Conservation (phyloP, 2,797 vertebrate species). For the Mus caroli region DNA sequence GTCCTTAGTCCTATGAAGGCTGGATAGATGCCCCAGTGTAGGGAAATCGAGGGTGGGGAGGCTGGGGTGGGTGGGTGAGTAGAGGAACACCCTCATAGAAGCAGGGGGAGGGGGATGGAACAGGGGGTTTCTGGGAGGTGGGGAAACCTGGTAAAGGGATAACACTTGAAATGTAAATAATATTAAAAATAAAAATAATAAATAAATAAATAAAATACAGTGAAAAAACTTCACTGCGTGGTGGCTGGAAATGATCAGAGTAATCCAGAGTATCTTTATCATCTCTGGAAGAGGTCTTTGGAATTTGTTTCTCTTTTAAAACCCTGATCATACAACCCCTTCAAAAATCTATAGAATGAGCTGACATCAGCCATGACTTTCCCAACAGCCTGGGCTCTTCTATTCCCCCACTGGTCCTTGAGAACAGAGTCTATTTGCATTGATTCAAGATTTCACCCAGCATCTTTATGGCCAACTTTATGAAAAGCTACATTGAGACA, state of each 20-base stretch:
- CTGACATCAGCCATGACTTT: neutral
- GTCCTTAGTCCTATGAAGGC: no score
- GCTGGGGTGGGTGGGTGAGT: no score
- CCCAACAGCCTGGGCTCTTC: neutral
- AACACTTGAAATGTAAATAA: no score
- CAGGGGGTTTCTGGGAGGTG: no score
- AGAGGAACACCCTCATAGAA: no score
- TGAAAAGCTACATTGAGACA: neutral
- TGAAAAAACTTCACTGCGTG: neutral
- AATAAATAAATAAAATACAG: neutral
- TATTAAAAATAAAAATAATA: no score
- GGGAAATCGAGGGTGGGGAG: no score
- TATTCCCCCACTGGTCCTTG: no score
- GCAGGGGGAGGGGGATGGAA: no score
- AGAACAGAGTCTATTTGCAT: neutral
- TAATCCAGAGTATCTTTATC: neutral
- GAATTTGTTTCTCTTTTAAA: neutral
- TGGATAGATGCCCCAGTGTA: no score
- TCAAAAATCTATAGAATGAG: neutral
- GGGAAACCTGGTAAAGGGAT: no score
- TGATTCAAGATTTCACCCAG: neutral
- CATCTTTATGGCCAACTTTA: no score
- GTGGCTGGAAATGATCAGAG: neutral
- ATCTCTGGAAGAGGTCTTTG: rapidly evolving
- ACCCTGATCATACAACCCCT: neutral